These are phyloP conservation scores for Ctenicera cuprea DNA, from an alignment of 2,888 invertebrate species.

Conservation along the genomic window DNA sequence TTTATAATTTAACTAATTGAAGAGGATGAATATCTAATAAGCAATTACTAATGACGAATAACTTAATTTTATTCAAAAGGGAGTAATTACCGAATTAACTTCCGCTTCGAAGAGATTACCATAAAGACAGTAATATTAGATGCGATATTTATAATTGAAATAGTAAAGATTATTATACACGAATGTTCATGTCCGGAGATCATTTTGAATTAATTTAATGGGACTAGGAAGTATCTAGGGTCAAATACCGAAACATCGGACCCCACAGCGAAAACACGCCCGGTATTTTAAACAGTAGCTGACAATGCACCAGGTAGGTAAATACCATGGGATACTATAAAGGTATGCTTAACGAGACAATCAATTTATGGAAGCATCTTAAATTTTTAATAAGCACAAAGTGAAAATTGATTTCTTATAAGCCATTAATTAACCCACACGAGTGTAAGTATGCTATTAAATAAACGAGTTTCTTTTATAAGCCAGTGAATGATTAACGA, in stretches of 20 bases:
- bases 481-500: not conserved
- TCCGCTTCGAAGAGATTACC: slow-evolving; percentile 46
- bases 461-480: slow-evolving; percentile 19
- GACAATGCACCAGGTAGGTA: slow-evolving; percentile 55
- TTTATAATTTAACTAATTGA: slow-evolving; percentile 13
- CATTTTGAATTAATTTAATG: slow-evolving; percentile 58
- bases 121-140: slow-evolving; percentile 43
- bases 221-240: slow-evolving; percentile 57
- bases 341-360: slow-evolving; percentile 36
- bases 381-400: slow-evolving; percentile 31
- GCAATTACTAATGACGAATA: slow-evolving; percentile 36
- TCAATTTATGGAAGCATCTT: slow-evolving; percentile 22
- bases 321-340: slow-evolving; percentile 47
- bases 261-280: slow-evolving; percentile 58
- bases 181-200: slow-evolving; percentile 51
- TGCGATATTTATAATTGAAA: slow-evolving; percentile 50
- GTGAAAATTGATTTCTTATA: slow-evolving; percentile 24
- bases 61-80: slow-evolving; percentile 42
- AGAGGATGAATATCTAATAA: slow-evolving; percentile 9
- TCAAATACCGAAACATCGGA: slow-evolving; percentile 57
- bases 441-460: slow-evolving; percentile 14
- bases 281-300: slow-evolving; percentile 58
- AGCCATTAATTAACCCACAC: slow-evolving; percentile 12
- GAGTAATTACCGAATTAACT: slow-evolving; percentile 34
- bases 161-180: slow-evolving; percentile 52